A percentile compares a stretch with the other conserved stretches of the same genome.
Conservation (phyloP, 1,140 invertebrate genomes). For the Pristionchus pacificus region DNA sequence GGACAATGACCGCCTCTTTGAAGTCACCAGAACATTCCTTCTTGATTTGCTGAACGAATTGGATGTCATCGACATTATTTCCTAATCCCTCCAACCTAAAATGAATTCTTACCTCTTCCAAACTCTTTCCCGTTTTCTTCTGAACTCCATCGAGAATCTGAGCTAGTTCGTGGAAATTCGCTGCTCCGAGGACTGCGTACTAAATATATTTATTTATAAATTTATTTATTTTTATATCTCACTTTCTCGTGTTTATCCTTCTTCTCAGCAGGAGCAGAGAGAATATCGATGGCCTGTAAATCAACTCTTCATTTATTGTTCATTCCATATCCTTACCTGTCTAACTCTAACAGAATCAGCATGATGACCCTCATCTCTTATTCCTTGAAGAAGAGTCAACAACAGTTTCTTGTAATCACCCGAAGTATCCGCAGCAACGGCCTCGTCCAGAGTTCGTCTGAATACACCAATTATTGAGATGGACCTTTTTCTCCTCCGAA, state of each 20-base stretch:
- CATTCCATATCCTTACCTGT: not conserved
- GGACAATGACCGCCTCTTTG: conserved; percentile 75
- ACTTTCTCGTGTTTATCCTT: conserved; percentile 61
- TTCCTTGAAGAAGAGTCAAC: conserved; percentile 61
- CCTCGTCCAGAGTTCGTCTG: conserved; percentile 78
- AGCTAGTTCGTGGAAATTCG: not conserved
- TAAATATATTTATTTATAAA: not conserved
- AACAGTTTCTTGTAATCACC: conserved; percentile 83
- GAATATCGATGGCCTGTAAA: conserved; percentile 59
- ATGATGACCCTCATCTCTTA: conserved; percentile 53
- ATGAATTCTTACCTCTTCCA: conserved; percentile 80
- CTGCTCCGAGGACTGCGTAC: not conserved
- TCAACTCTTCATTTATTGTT: too few species aligned
- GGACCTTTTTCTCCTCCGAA: too few species aligned
- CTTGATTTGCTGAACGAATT: conserved; percentile 77
- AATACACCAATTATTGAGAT: too few species aligned
- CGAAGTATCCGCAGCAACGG: conserved; percentile 83
- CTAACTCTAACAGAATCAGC: conserved; percentile 49
- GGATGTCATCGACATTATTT: conserved; percentile 67
- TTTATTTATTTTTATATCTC: not conserved
- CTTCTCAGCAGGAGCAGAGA: conserved; percentile 57
- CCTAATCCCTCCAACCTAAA: too few species aligned
- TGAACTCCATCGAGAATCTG: conserved; percentile 37
- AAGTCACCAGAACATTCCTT: conserved; percentile 79
- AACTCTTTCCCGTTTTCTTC: conserved; percentile 73